Evolutionary conservation across 2,113 vertebrate species (phyloP).

Genomic region (Cryptomyrus ogoouensis): DNA sequence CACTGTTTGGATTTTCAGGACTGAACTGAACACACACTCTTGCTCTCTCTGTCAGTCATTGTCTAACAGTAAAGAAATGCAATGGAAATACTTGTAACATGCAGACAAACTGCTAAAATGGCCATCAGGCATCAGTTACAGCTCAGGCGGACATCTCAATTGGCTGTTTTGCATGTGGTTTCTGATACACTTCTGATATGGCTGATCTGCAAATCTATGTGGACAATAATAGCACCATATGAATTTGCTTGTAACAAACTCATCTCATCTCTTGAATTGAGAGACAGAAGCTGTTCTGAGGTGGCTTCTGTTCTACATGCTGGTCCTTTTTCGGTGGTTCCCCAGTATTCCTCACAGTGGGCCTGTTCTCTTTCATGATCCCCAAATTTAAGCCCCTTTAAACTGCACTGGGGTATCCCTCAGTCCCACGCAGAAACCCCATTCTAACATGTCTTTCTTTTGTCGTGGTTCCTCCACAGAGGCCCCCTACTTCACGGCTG

Average conservation of each 20-base stretch:
- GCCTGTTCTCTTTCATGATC: not conserved
- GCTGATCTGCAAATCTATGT: not conserved
- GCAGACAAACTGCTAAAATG: not conserved
- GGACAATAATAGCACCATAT: not conserved
- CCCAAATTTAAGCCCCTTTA: not conserved
- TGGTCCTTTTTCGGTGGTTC: not conserved
- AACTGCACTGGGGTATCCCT: not conserved
- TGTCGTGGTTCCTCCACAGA: slow-evolving; percentile 57
- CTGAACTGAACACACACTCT: not conserved
- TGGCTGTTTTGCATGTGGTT: not conserved
- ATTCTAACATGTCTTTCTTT: not conserved
- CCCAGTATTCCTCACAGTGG: not conserved
- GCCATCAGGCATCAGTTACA: not conserved
- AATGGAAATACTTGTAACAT: not conserved
- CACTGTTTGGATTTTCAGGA: not conserved
- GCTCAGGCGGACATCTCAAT: not conserved
- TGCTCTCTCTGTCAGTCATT: not conserved
- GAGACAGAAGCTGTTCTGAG: not conserved
- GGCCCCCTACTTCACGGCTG: slow-evolving; percentile 70
- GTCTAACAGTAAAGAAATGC: not conserved
- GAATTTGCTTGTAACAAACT: not conserved
- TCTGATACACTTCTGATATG: not conserved
- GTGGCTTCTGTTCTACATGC: not conserved
- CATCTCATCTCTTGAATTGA: not conserved
- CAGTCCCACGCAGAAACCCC: not conserved